Evolutionary conservation across 2,113 vertebrate species (phyloP), one percentile per base, ranked within the genome.

Genomic region (Dasyornis broadbenti): DNA sequence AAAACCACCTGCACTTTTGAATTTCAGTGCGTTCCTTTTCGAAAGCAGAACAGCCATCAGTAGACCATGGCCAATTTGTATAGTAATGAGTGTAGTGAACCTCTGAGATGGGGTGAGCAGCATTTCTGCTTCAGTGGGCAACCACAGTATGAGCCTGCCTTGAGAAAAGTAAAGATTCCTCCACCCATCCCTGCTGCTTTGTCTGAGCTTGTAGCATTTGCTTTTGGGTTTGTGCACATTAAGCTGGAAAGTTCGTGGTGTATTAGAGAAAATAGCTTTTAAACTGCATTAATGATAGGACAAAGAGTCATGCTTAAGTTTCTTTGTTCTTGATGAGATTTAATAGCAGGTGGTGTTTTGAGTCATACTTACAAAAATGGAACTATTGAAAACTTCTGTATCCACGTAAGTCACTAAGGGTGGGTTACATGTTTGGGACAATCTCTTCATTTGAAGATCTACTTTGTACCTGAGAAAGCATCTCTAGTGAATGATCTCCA

Each of bases 321-420:
- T 37, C 59, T 89, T 91, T 68, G 35, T 84, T 90, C 82, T 72
- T 63, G 13, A 13, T 72, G 56, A 80, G 79, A 26, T 86, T 70
- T 90, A 92, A 56, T 63, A 91, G 50, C 56, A 73, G 53, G 63
- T 88, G 66, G 82, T 95, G 11, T 76, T 91, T 95, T 93, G 75
- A 92, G 44, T 77, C 71, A 49, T 71, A 11, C 47, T 26, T 81
- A 33, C 17, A 75, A 86, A 93, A 90, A 81, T 66, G 28, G 69
- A 82, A 14, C 59, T 77, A 0, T 54, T 47, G 39, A 47, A 63
- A 54, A 52, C 50, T 85, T 61, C 12, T 52, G 7, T 50, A 37
- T 60, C 5, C 8, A 1, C 1, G 0, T 27, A 87, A 66, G 56
- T 50, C 28, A 35, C 30, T 35, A 54, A 15, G 61, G 54, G 61